Percentiles rank a stretch among this genome's conserved stretches.
These are phyloP conservation scores for Microtus richardsoni DNA, from an alignment of 2,113 vertebrate species.

Conservation along the genomic window DNA sequence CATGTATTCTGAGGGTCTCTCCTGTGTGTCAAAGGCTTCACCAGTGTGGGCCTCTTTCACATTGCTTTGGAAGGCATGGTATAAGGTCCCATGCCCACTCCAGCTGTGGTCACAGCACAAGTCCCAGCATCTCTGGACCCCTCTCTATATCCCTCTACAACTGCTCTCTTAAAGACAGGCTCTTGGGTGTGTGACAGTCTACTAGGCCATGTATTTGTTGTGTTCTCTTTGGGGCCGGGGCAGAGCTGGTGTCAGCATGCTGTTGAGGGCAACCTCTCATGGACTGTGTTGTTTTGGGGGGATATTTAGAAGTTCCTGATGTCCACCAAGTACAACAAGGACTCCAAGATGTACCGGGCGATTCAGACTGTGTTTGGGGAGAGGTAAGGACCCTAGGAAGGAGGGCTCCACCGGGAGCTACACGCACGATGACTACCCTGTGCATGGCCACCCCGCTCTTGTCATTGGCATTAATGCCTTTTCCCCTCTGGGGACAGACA, in stretches of 20 bases:
- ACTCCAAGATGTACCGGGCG: constrained; percentile 78
- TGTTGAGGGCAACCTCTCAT: background rate
- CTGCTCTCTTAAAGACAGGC: background rate
- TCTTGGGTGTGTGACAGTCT: background rate
- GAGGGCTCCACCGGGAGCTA: background rate
- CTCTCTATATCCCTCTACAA: background rate
- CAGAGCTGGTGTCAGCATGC: too few species aligned
- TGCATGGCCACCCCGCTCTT: rapidly evolving
- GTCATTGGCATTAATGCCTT: background rate
- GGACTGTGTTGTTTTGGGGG: background rate
- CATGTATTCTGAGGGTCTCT: background rate
- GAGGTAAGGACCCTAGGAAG: constrained; percentile 82
- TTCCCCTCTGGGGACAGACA: background rate
- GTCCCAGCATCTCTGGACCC: background rate
- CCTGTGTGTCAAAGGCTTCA: background rate
- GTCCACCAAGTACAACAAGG: constrained; percentile 87
- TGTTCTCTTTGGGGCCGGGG: background rate
- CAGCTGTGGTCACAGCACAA: background rate
- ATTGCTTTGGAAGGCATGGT: background rate
- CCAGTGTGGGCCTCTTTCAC: background rate
- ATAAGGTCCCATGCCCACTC: background rate
- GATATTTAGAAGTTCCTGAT: constrained; percentile 87
- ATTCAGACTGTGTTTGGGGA: constrained; percentile 85
- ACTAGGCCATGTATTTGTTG: background rate
- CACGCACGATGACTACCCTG: rapidly evolving